phyloP scores from a whole-genome alignment of 2,113 vertebrate species.

The Neopipo cinnamomea region DNA sequence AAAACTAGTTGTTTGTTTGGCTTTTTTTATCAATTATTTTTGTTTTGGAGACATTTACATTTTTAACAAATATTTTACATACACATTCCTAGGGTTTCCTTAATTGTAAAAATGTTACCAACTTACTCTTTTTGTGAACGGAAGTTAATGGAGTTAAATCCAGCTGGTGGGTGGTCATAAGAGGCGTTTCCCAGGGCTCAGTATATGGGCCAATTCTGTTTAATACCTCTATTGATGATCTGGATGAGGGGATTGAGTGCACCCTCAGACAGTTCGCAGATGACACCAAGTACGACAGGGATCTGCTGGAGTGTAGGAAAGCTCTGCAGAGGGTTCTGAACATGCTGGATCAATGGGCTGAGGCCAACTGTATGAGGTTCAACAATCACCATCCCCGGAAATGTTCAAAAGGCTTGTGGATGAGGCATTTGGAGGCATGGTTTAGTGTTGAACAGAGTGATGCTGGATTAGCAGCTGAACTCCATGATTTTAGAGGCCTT shows the following conservation, averaged over 20 bases:
- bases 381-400: background rate
- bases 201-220: background rate
- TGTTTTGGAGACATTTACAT: background rate
- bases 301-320: background rate
- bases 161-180: background rate
- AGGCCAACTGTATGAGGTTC: background rate
- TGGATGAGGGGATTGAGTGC: background rate
- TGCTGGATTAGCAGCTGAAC: background rate
- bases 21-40: background rate
- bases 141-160: background rate
- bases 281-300: background rate
- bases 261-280: background rate
- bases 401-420: background rate
- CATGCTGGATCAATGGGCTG: background rate
- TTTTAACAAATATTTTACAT: background rate
- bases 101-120: background rate
- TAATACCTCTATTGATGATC: no score
- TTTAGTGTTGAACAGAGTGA: background rate
- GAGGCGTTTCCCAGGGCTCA: background rate
- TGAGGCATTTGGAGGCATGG: no score
- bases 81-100: background rate
- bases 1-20: rapidly evolving
- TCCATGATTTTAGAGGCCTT: background rate
- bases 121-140: background rate
- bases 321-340: background rate